A percentile compares a stretch with the other conserved stretches of the same genome.
These are phyloP conservation scores for Patella vulgata DNA, from an alignment of 1,140 invertebrate genomes.

Conservation along the genomic window DNA sequence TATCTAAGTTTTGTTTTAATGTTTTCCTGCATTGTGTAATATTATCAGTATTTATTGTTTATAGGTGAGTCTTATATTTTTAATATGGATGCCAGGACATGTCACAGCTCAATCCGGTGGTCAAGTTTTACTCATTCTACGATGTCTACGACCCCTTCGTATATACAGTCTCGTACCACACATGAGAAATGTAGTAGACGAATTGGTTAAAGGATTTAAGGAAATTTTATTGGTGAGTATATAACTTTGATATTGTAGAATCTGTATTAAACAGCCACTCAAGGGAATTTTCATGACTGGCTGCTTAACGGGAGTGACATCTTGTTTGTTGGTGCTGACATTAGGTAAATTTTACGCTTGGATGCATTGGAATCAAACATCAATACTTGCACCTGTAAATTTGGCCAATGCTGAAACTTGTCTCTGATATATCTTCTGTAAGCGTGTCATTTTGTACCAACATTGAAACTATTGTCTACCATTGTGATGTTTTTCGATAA, in stretches of 20 bases:
- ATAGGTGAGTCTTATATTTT: conserved; percentile 79
- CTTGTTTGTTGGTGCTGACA: neutral
- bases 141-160: conserved; percentile 93
- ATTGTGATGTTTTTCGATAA: no score
- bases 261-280: no score
- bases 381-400: neutral
- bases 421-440: no score
- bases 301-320: neutral
- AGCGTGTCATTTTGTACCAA: no score
- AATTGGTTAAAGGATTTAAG: conserved; percentile 98
- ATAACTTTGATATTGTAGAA: neutral
- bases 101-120: conserved; percentile 85
- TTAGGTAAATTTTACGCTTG: no score
- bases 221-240: conserved; percentile 91
- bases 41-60: conserved; percentile 2
- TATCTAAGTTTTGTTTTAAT: no score
- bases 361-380: no score
- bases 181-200: conserved; percentile 99
- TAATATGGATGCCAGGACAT: conserved; percentile 94
- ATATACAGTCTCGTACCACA: conserved; percentile 99
- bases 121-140: conserved; percentile 94
- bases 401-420: no score
- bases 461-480: no score
- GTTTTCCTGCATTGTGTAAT: neutral
- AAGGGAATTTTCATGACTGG: no score